Evolutionary conservation across 1,140 invertebrate genomes (phyloP), one percentile per base, ranked within the genome.

Genomic region (Homarus americanus): DNA sequence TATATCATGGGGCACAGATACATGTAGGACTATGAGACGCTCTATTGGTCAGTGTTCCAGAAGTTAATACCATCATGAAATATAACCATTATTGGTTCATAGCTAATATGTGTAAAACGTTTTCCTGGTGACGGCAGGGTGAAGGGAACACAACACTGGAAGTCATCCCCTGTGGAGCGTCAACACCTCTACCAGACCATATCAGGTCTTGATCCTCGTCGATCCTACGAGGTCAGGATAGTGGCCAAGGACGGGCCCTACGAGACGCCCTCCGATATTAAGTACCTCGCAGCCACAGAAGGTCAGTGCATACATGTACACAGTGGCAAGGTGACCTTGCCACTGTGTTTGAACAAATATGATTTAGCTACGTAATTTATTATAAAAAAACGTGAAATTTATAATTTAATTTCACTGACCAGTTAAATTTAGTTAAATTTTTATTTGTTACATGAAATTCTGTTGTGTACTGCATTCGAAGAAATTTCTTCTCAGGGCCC

Each of bases 281-380:
- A 63, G 24, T 10, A 84, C 78, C 83, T 90, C 88, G 80, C 80
- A 10, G 49, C 88, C 53, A 76, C 79, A 24, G 80, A 90, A 83
- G 88, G 88, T 90, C 17, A 84, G 88, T 83, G 15, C 24, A 49
- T n/a, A n/a, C n/a, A n/a, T n/a, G n/a, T n/a, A n/a, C n/a, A n/a
- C n/a, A n/a, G n/a, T n/a, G n/a, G n/a, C n/a, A n/a, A n/a, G n/a
- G n/a, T n/a, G n/a, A n/a, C n/a, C n/a, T n/a, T n/a, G n/a, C n/a
- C n/a, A n/a, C n/a, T n/a, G n/a, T n/a, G n/a, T n/a, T n/a, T n/a
- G n/a, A n/a, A n/a, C n/a, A n/a, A n/a, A n/a, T n/a, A n/a, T n/a
- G n/a, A n/a, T 58, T 58, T 58, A 12, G 24, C 53, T 58, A 24
- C 53, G 24, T 58, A 10, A 58, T 12, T 12, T 24, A 58, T 58